phyloP scores from a whole-genome alignment of 2,113 vertebrate genomes.

The Benitochromis conjunctus region DNA sequence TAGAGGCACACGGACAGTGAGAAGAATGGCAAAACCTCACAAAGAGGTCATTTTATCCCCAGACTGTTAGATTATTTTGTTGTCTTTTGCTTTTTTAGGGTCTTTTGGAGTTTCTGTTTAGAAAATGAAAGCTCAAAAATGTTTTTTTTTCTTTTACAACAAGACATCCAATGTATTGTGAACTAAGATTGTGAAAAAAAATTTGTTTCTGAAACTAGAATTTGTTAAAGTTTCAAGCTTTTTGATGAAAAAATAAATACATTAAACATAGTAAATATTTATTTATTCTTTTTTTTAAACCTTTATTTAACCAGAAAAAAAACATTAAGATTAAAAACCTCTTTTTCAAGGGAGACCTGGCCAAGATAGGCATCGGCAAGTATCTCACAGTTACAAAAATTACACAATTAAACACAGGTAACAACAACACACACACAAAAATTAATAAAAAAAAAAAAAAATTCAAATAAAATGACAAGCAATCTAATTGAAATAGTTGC shows the following conservation, averaged over 20 bases:
- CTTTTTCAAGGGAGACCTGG: too few relatives aligned
- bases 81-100: neutral
- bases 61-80: neutral
- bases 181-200: neutral
- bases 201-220: neutral
- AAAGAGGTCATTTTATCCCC: neutral
- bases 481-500: too few relatives aligned
- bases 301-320: too few relatives aligned
- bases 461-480: too few relatives aligned
- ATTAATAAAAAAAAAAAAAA: too few relatives aligned
- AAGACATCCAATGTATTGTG: neutral
- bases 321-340: too few relatives aligned
- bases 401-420: too few relatives aligned
- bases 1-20: neutral
- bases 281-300: too few relatives aligned
- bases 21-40: neutral
- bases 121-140: neutral
- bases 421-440: too few relatives aligned
- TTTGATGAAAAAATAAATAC: accelerated
- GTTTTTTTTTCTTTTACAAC: neutral
- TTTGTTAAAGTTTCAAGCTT: neutral
- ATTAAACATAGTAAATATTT: neutral
- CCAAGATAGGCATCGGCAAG: too few relatives aligned
- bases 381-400: too few relatives aligned
- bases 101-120: neutral